Conservation (phyloP, 2,113 vertebrate genomes). For the Elaphurus davidianus region DNA sequence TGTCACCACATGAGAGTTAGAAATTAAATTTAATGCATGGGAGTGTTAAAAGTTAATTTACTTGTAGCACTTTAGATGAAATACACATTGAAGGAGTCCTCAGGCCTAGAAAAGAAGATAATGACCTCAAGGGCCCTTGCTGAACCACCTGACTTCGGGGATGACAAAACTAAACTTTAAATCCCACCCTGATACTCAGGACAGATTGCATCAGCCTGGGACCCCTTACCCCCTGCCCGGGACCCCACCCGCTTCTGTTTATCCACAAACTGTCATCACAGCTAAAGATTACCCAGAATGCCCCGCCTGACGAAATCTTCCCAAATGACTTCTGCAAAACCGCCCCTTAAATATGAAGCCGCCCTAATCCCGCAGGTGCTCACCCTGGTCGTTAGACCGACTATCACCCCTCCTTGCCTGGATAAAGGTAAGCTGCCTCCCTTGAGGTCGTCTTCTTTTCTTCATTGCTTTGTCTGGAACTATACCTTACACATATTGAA, state of each 20-base stretch:
- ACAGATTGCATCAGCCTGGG: neutral
- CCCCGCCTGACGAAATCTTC: neutral
- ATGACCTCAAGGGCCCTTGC: neutral
- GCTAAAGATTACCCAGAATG: neutral
- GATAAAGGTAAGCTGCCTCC: neutral
- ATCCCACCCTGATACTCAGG: neutral
- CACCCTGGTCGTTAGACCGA: neutral
- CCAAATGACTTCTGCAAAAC: neutral
- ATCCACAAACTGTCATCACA: neutral
- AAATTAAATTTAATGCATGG: neutral
- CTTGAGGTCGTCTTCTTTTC: neutral
- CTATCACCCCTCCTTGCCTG: neutral
- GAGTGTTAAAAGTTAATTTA: neutral
- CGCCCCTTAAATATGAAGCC: neutral
- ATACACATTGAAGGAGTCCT: neutral
- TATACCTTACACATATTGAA: neutral
- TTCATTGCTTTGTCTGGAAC: neutral
- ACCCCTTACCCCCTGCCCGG: no score
- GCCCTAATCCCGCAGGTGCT: accelerated
- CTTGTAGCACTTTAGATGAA: neutral
- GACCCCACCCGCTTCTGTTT: neutral
- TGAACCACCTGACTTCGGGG: neutral
- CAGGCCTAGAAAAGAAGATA: neutral
- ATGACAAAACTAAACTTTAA: neutral
- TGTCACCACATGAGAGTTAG: neutral